Evolutionary conservation across 2,797 vertebrate genomes (phyloP), one percentile per base, ranked within the genome.

Genomic region (Pteronotus mesoamericanus): DNA sequence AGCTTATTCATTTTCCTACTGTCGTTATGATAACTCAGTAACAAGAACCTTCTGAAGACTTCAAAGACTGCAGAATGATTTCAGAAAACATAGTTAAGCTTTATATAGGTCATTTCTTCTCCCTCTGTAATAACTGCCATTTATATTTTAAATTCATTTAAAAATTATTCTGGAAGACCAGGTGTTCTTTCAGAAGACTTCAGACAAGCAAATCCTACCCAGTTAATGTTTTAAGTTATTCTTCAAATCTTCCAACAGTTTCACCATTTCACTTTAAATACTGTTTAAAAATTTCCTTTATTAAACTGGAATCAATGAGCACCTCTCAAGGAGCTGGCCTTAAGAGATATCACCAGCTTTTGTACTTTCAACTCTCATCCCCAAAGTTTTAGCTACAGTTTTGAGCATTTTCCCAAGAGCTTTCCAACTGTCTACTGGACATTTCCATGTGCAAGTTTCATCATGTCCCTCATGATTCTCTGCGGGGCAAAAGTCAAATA

Each of bases 241-340:
- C 66, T 74, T 89, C 51, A 71, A 92, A 55, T 79, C 64, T 83
- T 83, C 68, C 22, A n/a, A 44, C 14, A 71, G 32, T 29, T 92
- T 86, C 86, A 87, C 66, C 64, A 96, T 85, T 61, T 95, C 57
- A 77, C 34, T 71, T 95, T 69, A 91, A 89, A 93, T 91, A 22
- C n/a, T 77, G 16, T 92, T 91, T 57, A 55, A 89, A 77, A 94
- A 69, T 42, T 69, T 26, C 39, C 29, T 42, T 59, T 85, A 72
- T 59, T 77, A 83, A 77, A 82, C 8, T 77, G 61, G 37, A 93
- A 74, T 68, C 59, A 72, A 78, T 5, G 78, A 37, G 29, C 21
- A n/a, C 15, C 15, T 77, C 68, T 92, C 26, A 72, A 89, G n/a
- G 53, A 89, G n/a, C 32, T 89, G 57, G 53, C 29, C 46, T 88